Percentiles rank a stretch among this genome's conserved stretches.
Evolutionary conservation across 2,888 invertebrate genomes (phyloP).

Genomic region (Eilema caniola): DNA sequence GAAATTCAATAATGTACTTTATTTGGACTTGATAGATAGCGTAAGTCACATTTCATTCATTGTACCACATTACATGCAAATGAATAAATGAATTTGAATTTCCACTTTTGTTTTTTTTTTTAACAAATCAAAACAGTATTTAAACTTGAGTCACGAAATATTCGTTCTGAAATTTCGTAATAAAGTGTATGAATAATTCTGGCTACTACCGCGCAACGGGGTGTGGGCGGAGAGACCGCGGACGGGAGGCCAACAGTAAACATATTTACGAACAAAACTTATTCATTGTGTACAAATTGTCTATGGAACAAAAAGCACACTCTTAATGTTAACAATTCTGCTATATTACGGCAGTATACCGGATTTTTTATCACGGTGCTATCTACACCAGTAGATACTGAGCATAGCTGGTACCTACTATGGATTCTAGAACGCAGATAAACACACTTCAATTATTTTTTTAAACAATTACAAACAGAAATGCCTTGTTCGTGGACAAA

Average conservation of each 20-base stretch:
- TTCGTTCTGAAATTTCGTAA: conserved; percentile 21
- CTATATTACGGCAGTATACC: not conserved
- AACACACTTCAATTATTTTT: too few relatives aligned
- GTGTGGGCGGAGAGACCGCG: conserved; percentile 37
- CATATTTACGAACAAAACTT: not conserved
- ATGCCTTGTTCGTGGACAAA: too few relatives aligned
- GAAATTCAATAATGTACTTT: not conserved
- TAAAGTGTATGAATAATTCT: conserved; percentile 14
- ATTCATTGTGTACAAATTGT: not conserved
- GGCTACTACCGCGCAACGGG: conserved; percentile 19
- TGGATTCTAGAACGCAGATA: too few relatives aligned
- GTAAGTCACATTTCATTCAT: not conserved
- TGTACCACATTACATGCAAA: too few relatives aligned
- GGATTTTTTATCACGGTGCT: not conserved
- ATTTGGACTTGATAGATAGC: not conserved
- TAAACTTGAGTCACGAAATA: conserved; percentile 3
- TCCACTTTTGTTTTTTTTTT: not conserved
- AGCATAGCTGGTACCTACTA: too few relatives aligned
- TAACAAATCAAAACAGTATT: conserved; percentile 2
- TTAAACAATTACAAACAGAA: too few relatives aligned
- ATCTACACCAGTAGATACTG: not conserved
- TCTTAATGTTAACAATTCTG: not conserved
- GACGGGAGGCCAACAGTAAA: conserved; percentile 1
- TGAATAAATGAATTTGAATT: too few relatives aligned
- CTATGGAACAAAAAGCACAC: not conserved